Evolutionary conservation across 1,140 invertebrate species (phyloP).

Genomic region (Acromyrmex charruanus): DNA sequence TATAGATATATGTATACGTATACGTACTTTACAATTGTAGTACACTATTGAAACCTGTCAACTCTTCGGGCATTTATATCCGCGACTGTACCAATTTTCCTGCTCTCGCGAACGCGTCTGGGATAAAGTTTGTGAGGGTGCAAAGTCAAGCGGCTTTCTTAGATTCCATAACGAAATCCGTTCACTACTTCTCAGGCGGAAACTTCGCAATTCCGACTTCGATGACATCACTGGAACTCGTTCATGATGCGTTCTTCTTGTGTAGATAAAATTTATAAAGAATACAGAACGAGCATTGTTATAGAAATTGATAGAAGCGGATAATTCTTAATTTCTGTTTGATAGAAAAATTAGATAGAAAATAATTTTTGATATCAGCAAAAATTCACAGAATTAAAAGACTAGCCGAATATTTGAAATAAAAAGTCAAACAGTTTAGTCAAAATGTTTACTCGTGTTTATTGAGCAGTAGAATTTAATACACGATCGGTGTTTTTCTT

Average conservation of each 20-base stretch:
- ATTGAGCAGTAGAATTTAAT: background rate
- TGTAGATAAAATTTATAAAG: constrained; percentile 35
- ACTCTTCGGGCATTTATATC: constrained; percentile 26
- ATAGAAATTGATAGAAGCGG: background rate
- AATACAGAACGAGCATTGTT: background rate
- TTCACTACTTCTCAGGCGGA: constrained; percentile 40
- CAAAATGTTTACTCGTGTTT: background rate
- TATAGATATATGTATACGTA: background rate
- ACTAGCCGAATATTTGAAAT: background rate
- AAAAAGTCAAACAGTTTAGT: background rate
- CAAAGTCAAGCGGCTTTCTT: constrained; percentile 54
- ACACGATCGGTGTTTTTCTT: background rate
- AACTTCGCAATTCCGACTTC: constrained; percentile 58
- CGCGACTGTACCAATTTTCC: constrained; percentile 48
- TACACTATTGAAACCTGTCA: constrained; percentile 1
- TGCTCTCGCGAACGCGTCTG: constrained; percentile 8
- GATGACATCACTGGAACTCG: constrained; percentile 20
- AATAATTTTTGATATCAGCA: background rate
- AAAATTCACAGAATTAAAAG: background rate
- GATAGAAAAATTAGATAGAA: background rate
- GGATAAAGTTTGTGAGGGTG: constrained; percentile 50
- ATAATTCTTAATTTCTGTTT: background rate
- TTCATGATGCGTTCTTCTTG: background rate
- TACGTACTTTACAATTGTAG: background rate
- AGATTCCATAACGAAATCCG: constrained; percentile 67